Evolutionary conservation across 1,140 invertebrate species (phyloP).

Genomic region (Cydia fagiglandana): DNA sequence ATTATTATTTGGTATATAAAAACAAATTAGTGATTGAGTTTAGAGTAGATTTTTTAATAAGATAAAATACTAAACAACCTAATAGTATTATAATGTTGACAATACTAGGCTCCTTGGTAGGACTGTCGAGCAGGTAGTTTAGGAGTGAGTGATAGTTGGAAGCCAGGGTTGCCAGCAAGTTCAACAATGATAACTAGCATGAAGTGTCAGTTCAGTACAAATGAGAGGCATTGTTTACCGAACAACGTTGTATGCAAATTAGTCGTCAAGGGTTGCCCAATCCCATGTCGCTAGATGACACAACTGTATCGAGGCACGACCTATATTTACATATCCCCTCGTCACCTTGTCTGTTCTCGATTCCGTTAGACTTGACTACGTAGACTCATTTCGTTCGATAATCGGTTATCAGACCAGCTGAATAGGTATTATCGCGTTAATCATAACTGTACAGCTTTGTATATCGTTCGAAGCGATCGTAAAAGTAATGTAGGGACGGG

Average conservation of each 20-base stretch:
- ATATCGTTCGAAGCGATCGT: neutral
- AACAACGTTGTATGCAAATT: constrained; percentile 26
- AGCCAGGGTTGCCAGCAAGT: neutral
- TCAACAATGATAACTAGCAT: neutral
- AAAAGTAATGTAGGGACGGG: neutral
- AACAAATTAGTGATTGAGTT: constrained; percentile 22
- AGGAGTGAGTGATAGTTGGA: neutral
- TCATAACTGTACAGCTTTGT: neutral
- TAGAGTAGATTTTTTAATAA: constrained; percentile 25
- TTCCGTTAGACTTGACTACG: neutral
- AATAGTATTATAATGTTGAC: constrained; percentile 28
- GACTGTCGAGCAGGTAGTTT: neutral
- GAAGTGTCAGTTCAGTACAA: constrained; percentile 13
- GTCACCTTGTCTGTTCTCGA: neutral
- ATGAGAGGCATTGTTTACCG: constrained; percentile 21
- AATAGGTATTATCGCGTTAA: neutral
- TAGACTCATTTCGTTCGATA: neutral
- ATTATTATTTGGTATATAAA: constrained; percentile 7
- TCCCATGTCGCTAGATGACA: neutral
- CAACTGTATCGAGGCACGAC: neutral
- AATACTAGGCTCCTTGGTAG: constrained; percentile 16
- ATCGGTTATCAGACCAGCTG: neutral
- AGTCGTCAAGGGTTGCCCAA: neutral
- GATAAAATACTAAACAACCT: constrained; percentile 3
- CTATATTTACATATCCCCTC: constrained; percentile 12